Conservation (phyloP, 37 sponge, comb jelly and placozoan species). For the Halisarca cf. caerulea region DNA sequence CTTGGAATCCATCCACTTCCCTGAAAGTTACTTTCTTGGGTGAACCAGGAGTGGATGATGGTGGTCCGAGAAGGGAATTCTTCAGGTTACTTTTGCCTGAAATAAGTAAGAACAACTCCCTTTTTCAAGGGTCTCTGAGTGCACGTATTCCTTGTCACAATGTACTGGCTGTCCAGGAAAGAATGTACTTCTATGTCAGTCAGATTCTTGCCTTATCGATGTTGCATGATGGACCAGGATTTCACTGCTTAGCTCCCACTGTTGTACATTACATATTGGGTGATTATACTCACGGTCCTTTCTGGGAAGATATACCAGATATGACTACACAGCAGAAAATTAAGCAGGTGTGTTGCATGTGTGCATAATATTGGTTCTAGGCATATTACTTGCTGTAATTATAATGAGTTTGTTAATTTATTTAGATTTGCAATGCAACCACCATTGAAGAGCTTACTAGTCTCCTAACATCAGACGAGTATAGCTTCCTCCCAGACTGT, state of each 20-base stretch:
- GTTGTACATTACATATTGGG: slow-evolving; percentile 32
- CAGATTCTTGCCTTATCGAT: slow-evolving; percentile 23
- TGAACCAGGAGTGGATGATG: too few species aligned
- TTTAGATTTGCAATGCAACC: too few species aligned
- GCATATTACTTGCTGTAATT: too few species aligned
- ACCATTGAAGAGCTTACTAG: too few species aligned
- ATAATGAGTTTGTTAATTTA: too few species aligned
- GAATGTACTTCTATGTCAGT: slow-evolving; percentile 19
- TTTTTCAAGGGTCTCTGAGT: background rate
- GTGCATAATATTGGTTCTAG: too few species aligned
- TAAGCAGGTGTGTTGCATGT: background rate
- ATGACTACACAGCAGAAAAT: background rate
- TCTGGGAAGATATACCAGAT: slow-evolving; percentile 29
- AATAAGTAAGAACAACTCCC: background rate
- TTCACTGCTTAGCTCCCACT: slow-evolving; percentile 2
- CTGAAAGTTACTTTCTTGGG: too few species aligned
- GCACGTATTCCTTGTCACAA: slow-evolving; percentile 1
- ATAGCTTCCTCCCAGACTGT: too few species aligned
- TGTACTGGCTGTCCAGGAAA: background rate
- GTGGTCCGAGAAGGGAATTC: too few species aligned
- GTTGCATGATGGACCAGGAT: slow-evolving; percentile 38
- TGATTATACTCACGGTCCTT: background rate
- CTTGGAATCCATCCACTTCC: too few species aligned
- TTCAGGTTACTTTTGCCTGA: too few species aligned
- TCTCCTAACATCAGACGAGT: too few species aligned